These are phyloP conservation scores for Lissonota sp. DNA, from an alignment of 2,888 invertebrate genomes.

Conservation along the genomic window DNA sequence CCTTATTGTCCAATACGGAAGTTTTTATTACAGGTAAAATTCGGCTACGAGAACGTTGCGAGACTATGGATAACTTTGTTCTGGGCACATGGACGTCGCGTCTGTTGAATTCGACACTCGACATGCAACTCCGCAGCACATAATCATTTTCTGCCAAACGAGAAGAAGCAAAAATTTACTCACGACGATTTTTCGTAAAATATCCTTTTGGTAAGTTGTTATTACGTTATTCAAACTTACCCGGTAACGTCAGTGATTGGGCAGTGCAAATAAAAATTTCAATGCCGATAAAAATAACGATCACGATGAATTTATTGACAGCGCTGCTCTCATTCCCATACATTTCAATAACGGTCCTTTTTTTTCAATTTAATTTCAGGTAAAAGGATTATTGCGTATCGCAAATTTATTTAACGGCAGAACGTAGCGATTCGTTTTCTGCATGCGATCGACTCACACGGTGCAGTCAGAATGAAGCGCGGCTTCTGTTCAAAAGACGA, in stretches of 20 bases:
- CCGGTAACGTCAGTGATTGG: slow-evolving; percentile 25
- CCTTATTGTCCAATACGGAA: slow-evolving; percentile 23
- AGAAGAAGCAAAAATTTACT: not conserved
- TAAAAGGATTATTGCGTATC: not conserved
- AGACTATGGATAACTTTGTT: not conserved
- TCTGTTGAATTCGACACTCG: slow-evolving; percentile 77
- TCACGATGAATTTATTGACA: slow-evolving; percentile 20
- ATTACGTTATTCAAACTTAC: slow-evolving; percentile 22
- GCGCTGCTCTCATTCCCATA: slow-evolving; percentile 1
- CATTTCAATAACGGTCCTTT: slow-evolving; percentile 19
- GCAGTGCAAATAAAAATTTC: slow-evolving; percentile 26
- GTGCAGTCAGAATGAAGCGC: slow-evolving; percentile 9
- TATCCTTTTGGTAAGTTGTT: not conserved
- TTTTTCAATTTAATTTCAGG: slow-evolving; percentile 10
- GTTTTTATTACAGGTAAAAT: slow-evolving; percentile 8
- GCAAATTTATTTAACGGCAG: not conserved
- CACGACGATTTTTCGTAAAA: not conserved
- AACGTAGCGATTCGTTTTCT: not conserved
- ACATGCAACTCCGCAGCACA: slow-evolving; percentile 78
- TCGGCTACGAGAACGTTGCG: slow-evolving; percentile 8
- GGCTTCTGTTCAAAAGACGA: not conserved
- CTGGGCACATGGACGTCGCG: slow-evolving; percentile 26
- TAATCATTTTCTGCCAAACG: slow-evolving; percentile 74
- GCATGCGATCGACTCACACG: slow-evolving; percentile 18
- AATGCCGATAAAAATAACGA: slow-evolving; percentile 21